phyloP scores from a whole-genome alignment of 2,797 vertebrate species.

The Anas capensis region DNA sequence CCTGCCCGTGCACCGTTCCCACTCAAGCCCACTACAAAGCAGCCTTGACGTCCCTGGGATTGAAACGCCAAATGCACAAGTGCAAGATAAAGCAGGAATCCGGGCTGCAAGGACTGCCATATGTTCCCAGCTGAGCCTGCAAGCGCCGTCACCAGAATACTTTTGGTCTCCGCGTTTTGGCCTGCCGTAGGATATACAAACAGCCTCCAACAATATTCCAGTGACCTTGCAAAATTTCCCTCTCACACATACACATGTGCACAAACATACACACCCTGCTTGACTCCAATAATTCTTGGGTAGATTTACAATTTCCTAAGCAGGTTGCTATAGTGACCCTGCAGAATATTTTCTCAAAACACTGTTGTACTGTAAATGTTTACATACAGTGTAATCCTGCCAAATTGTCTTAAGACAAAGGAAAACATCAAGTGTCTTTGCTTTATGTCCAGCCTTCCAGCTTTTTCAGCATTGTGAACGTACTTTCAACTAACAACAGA shows the following conservation, averaged over 20 bases:
- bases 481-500: neutral
- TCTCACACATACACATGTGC: neutral
- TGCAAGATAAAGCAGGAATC: neutral
- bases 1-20: rapidly evolving
- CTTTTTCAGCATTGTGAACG: neutral
- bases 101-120: neutral
- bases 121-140: neutral
- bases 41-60: neutral
- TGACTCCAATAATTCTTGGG: neutral
- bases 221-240: neutral
- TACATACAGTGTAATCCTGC: conserved; percentile 59
- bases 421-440: conserved; percentile 45
- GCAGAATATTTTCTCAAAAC: conserved; percentile 52
- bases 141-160: neutral
- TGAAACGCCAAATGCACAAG: neutral
- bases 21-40: neutral
- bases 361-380: conserved; percentile 67
- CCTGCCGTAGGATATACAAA: neutral
- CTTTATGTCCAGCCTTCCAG: conserved; percentile 27
- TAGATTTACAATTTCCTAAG: conserved; percentile 50
- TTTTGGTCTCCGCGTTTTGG: rapidly evolving
- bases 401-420: conserved; percentile 68
- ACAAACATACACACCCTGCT: neutral
- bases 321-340: conserved; percentile 65
- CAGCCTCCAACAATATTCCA: neutral